Base-by-base conservation (phyloP, 2,113 vertebrate genomes). In the Erythrocercus mccallii region DNA sequence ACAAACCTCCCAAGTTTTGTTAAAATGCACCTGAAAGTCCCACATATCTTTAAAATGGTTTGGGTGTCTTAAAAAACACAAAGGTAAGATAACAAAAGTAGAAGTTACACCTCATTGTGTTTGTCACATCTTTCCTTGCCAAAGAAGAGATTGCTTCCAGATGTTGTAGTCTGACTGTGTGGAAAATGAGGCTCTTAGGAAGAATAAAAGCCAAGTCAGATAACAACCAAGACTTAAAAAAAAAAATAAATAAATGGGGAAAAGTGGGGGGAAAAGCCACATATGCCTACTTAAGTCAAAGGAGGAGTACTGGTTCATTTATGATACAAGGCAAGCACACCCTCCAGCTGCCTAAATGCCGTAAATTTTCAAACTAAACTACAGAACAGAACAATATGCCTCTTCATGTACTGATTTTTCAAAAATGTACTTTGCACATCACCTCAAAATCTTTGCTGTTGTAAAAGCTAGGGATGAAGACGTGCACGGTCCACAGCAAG, bases 121-220 rank as follows among this genome's bases (percentile, higher is more conserved):
- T 91, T 78, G 85, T 68, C 90, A 88, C 51, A 48, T 81, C 71
- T 73, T 85, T 60, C 53, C 51, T 48, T 86, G 94, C 93, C 93
- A 96, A 96, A 60, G 56, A 58, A 92, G 71, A 91, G 64, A 97
- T 93, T 84, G 51, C 44, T 95, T 96, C 95, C 95, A 97, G 95
- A 97, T 96, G 95, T 90, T 94, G 56, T 51, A 94, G 82, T 64
- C 72, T 60, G 62, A 88, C 89, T 94, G 90, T 0, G 1, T 71
- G 56, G 93, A 96, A 96, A 94, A 96, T 42, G 40, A 95, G 82
- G 60, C 88, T 94, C 90, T 86, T 24, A 93, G 85, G 83, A 93
- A 92, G 71, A 90, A 86, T 87, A 95, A 91, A 92, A 89, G 86
- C 94, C 86, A 96, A 94, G 88, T 74, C 85, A 12, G 90, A 92